Percentiles rank a stretch among this genome's conserved stretches.
Evolutionary conservation across 2,113 vertebrate species (phyloP).

Genomic region (Polypterus senegalus): DNA sequence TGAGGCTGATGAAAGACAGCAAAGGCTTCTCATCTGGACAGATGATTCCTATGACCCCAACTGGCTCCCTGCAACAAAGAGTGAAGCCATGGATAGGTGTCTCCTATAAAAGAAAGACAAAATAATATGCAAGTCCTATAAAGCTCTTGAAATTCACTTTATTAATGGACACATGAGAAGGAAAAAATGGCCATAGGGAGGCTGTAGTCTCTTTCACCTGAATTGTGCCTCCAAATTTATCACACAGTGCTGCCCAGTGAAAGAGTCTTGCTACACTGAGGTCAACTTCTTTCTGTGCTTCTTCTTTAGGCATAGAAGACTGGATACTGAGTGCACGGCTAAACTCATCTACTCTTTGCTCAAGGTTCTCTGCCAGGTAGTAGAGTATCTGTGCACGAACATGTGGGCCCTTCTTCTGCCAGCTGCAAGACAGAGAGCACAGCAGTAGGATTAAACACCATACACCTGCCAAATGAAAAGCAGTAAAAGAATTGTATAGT

Average conservation of each 20-base stretch:
- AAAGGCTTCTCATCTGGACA: constrained; percentile 62
- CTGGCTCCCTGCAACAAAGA: constrained; percentile 53
- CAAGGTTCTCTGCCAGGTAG: constrained; percentile 58
- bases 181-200: too few relatives aligned
- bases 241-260: constrained; percentile 59
- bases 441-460: too few relatives aligned
- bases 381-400: constrained; percentile 54
- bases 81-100: constrained; percentile 57
- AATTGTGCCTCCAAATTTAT: constrained; percentile 46
- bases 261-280: constrained; percentile 53
- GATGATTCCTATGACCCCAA: constrained; percentile 67
- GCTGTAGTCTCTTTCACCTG: constrained; percentile 46
- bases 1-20: constrained; percentile 63
- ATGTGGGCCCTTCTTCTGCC: constrained; percentile 50
- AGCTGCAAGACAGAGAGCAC: constrained; percentile 37
- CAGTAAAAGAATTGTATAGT: too few relatives aligned
- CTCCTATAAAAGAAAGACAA: constrained; percentile 34
- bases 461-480: too few relatives aligned
- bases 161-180: too few relatives aligned
- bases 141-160: background rate
- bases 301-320: constrained; percentile 29
- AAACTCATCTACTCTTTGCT: constrained; percentile 41
- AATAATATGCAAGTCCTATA: background rate
- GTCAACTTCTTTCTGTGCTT: constrained; percentile 53
- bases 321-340: constrained; percentile 31